Evolutionary conservation across 64 coral and sea anemone species (phyloP).

Genomic region (Pocillopora verrucosa): DNA sequence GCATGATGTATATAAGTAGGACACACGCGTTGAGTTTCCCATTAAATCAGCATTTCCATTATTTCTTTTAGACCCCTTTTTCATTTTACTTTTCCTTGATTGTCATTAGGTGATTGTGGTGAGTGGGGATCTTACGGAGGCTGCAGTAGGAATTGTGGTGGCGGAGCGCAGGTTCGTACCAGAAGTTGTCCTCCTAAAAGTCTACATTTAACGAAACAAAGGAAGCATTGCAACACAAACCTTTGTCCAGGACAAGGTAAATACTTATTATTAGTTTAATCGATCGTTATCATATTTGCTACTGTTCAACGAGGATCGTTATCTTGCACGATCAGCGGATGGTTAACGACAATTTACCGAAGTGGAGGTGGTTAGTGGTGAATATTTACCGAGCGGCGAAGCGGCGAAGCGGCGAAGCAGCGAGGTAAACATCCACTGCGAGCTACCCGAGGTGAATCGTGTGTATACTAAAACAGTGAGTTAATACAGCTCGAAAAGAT

Average conservation of each 20-base stretch:
- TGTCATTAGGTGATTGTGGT: neutral
- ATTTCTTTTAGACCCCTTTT: neutral
- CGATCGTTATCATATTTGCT: no score
- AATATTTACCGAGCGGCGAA: no score
- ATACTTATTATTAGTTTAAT: neutral
- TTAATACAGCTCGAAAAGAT: no score
- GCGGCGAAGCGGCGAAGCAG: no score
- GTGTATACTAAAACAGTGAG: no score
- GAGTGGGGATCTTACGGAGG: neutral
- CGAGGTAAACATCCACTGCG: no score
- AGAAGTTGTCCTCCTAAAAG: neutral
- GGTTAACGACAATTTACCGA: no score
- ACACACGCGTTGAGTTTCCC: neutral
- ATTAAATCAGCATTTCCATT: neutral
- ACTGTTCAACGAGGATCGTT: neutral
- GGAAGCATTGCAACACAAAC: neutral
- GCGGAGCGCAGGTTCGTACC: neutral
- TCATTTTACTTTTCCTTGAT: neutral
- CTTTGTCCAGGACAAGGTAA: constrained; percentile 9
- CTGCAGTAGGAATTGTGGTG: constrained; percentile 5
- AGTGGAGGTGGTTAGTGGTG: no score
- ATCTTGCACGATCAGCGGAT: neutral
- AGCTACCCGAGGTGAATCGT: no score
- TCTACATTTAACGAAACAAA: neutral
- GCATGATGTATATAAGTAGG: neutral